Percentiles rank a stretch among this genome's conserved stretches.
phyloP scores from a whole-genome alignment of 37 sponge, comb jelly and placozoan genomes.

The Corticium candelabrum region DNA sequence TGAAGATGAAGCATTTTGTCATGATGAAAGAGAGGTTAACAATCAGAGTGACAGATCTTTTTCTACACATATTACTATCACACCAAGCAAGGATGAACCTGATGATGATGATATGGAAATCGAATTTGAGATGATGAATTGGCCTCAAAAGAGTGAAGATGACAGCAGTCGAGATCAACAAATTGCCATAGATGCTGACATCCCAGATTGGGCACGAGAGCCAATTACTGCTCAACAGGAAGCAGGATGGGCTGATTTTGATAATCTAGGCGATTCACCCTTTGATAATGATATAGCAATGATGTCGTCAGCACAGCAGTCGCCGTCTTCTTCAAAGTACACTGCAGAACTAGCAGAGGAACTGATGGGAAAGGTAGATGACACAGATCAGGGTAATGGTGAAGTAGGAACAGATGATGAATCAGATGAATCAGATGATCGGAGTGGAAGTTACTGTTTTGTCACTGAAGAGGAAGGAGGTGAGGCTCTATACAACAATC shows the following conservation, averaged over 20 bases:
- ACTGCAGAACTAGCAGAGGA: background rate
- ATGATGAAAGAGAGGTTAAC: too few species aligned
- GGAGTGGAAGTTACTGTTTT: background rate
- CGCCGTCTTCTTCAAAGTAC: background rate
- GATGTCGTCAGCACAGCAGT: background rate
- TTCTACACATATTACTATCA: too few species aligned
- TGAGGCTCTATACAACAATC: too few species aligned
- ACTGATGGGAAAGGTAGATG: background rate
- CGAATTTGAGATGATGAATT: background rate
- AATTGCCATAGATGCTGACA: background rate
- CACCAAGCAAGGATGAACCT: too few species aligned
- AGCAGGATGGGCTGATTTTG: background rate
- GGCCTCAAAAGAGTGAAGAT: background rate
- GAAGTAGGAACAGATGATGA: background rate
- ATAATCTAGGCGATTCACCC: too few species aligned
- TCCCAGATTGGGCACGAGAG: background rate
- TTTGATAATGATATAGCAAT: too few species aligned
- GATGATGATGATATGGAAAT: background rate
- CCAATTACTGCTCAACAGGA: background rate
- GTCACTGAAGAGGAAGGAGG: background rate
- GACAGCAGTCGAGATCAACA: too few species aligned
- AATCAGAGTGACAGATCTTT: background rate
- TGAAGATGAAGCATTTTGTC: too few species aligned
- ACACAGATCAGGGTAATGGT: background rate
- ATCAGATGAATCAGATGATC: background rate